These are phyloP conservation scores for Dicaeum eximium DNA, from an alignment of 2,113 vertebrate species.

Conservation along the genomic window DNA sequence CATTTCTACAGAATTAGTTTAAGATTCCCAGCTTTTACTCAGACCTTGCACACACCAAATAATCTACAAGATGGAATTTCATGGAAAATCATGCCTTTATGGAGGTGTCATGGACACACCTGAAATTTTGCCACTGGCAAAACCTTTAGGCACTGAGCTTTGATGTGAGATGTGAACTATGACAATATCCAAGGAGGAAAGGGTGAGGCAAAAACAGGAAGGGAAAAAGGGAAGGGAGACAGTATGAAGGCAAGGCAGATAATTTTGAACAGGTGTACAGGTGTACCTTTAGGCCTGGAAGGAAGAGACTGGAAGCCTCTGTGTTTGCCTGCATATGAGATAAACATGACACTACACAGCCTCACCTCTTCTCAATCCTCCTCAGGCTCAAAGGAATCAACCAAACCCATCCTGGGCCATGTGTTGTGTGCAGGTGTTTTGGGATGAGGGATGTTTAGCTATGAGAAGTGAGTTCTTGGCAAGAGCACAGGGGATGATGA, in stretches of 20 bases:
- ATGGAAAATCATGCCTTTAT: background rate
- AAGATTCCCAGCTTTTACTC: background rate
- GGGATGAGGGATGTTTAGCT: background rate
- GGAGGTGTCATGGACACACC: background rate
- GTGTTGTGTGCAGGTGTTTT: background rate
- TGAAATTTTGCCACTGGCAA: background rate
- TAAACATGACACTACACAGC: background rate
- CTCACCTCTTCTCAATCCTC: background rate
- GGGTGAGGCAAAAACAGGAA: background rate
- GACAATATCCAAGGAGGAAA: background rate
- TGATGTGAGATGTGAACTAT: background rate
- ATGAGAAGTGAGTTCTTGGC: background rate
- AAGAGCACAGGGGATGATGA: background rate
- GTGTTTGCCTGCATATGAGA: background rate
- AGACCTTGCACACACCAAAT: background rate
- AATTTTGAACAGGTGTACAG: background rate
- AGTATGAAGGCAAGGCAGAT: background rate
- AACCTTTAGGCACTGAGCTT: background rate
- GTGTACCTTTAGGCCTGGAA: background rate
- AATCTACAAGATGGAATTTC: background rate
- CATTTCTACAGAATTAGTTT: background rate
- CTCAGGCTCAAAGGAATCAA: background rate
- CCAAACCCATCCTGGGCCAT: rapidly evolving
- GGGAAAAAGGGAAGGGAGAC: background rate
- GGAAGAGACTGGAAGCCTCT: background rate